Evolutionary conservation across 2,113 vertebrate species (phyloP).

Genomic region (Phaetusa simplex): DNA sequence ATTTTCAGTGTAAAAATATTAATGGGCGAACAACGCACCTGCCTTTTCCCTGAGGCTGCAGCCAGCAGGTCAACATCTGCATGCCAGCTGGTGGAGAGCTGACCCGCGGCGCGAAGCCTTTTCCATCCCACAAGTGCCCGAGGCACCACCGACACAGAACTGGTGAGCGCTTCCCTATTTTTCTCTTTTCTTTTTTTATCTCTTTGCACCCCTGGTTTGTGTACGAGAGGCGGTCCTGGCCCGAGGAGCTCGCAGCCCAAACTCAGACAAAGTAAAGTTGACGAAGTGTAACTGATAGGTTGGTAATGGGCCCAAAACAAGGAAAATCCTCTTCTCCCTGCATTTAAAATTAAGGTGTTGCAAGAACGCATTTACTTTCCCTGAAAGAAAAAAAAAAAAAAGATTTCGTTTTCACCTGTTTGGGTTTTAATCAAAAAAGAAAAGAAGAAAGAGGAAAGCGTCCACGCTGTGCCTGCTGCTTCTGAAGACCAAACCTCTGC

Average conservation of each 20-base stretch:
- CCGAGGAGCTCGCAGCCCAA: fast-evolving
- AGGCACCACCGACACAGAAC: neutral
- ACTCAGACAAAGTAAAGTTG: neutral
- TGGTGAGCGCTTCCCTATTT: neutral
- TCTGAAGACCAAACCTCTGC: neutral
- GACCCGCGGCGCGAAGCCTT: fast-evolving
- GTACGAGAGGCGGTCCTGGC: neutral
- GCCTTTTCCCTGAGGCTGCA: neutral
- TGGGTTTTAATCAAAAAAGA: neutral
- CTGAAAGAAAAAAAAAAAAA: neutral
- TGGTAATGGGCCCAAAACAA: neutral
- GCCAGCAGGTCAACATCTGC: neutral
- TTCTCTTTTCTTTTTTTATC: neutral
- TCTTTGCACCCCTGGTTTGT: neutral
- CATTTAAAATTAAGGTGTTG: neutral
- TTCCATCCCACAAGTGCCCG: no score
- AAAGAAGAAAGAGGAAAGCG: neutral
- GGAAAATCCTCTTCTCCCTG: neutral
- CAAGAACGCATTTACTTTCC: neutral
- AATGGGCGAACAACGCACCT: fast-evolving
- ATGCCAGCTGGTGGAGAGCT: no score
- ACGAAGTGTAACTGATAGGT: neutral
- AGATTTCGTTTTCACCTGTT: neutral
- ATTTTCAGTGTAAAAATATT: neutral
- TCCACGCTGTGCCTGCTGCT: neutral